Evolutionary conservation across 2,113 vertebrate genomes (phyloP), one percentile per base, ranked within the genome.

Genomic region (Hymenochirus boettgeri): DNA sequence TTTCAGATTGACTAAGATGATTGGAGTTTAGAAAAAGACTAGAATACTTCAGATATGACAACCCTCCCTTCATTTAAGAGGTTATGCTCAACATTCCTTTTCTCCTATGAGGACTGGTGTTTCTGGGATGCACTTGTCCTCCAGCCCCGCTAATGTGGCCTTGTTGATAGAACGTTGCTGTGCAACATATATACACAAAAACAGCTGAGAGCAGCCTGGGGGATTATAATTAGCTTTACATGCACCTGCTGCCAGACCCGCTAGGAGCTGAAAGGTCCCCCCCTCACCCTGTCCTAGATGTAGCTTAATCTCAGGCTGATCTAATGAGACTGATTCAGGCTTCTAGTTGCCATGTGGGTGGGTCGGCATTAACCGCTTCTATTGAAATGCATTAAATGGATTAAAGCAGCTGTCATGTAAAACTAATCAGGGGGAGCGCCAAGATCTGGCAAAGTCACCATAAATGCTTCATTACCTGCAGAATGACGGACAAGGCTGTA

Each of bases 101-200:
- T 54, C 21, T 11, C 46, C 29, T 23, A 4, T 11, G 45, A 15
- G 29, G n/a, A 15, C n/a, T n/a, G n/a, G n/a, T n/a, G 45, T 33
- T 59, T 24, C 24, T 45, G 19, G 15, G 48, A 53, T 31, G 18
- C 57, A 13, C 47, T 52, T 8, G 42, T 37, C 19, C n/a, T 11
- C 1, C n/a, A 29, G 47, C 47, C 25, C 5, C 60, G 47, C 24
- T 45, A 53, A 60, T 11, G 21, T 12, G 11, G 55, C 33, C 35
- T 52, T 69, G 64, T 59, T 67, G 56, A 60, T 52, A 31, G 19
- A 13, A 53, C 26, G 64, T 67, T 67, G 64, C 64, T 21, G 39
- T 42, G 65, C 45, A 60, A 69, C 65, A 2, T 54, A 24, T 15
- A 31, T 60, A 60, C 33, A 69, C 33, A 69, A 33, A 53, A 60